phyloP scores from a whole-genome alignment of 2,113 vertebrate genomes.

The Pygathrix nemaeus region DNA sequence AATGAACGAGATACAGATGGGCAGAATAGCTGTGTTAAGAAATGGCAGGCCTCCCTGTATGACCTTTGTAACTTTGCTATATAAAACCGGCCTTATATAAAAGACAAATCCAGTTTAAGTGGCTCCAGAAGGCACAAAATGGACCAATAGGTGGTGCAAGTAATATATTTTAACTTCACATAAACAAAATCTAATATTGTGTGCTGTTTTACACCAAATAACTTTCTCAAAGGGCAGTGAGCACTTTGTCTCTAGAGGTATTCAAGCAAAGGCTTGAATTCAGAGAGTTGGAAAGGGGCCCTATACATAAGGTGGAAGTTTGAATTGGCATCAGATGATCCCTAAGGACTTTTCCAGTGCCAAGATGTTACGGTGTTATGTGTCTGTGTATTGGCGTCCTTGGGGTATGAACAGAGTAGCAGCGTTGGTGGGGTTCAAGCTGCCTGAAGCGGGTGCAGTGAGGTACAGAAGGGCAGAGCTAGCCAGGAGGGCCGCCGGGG shows the following conservation, averaged over 20 bases:
- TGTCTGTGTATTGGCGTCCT: not conserved
- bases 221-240: not conserved
- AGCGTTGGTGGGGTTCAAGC: not conserved
- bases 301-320: not conserved
- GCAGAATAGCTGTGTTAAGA: not conserved
- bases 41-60: not conserved
- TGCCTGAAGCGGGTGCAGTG: not conserved
- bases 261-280: not conserved
- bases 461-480: not conserved
- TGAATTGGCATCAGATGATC: not conserved
- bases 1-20: too few species aligned
- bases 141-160: not conserved
- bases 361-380: not conserved
- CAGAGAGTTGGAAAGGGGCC: not conserved
- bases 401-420: not conserved
- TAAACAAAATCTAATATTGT: not conserved
- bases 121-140: not conserved
- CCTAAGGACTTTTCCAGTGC: not conserved
- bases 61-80: not conserved
- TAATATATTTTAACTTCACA: not conserved
- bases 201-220: not conserved
- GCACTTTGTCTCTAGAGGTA: not conserved
- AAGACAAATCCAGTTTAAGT: not conserved
- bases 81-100: not conserved
- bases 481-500: not conserved